A percentile compares a stretch with the other conserved stretches of the same genome.
These are phyloP conservation scores for Ochropacha duplaris DNA, from an alignment of 2,888 invertebrate genomes.

Conservation along the genomic window DNA sequence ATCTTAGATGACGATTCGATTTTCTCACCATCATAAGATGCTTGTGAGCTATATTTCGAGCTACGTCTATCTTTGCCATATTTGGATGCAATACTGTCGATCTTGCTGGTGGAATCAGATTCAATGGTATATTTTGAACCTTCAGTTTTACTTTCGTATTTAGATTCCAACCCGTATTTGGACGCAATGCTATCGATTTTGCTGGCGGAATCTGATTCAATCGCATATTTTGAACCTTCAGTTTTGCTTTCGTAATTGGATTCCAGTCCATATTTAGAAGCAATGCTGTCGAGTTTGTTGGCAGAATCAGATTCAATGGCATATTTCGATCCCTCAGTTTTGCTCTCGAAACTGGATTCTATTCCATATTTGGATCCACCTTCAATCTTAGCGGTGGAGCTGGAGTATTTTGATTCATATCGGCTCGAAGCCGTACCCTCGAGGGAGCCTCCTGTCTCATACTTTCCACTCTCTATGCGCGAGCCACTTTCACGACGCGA, in stretches of 20 bases:
- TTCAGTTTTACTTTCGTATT: conserved; percentile 39
- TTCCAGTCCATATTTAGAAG: conserved; percentile 55
- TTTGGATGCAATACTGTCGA: conserved; percentile 60
- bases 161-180: conserved; percentile 48
- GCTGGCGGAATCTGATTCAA: conserved; percentile 30
- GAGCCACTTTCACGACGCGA: conserved; percentile 72
- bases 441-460: conserved; percentile 53
- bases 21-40: conserved; percentile 52
- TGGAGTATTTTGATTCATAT: conserved; percentile 69
- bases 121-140: conserved; percentile 40
- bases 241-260: conserved; percentile 37
- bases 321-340: conserved; percentile 26
- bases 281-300: conserved; percentile 55
- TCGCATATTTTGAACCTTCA: conserved; percentile 25
- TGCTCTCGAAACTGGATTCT: conserved; percentile 35
- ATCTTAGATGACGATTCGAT: conserved; percentile 53
- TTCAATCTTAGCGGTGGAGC: conserved; percentile 40
- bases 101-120: conserved; percentile 49
- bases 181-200: conserved; percentile 39
- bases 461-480: conserved; percentile 55
- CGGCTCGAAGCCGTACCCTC: conserved; percentile 62
- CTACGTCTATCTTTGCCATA: conserved; percentile 30
- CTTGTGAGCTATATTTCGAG: conserved; percentile 45
- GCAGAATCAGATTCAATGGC: conserved; percentile 54
- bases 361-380: conserved; percentile 37